A percentile compares a stretch with the other conserved stretches of the same genome.
These are phyloP conservation scores for Gadopsis bispinosus DNA, from an alignment of 2,797 vertebrate species.

Conservation along the genomic window DNA sequence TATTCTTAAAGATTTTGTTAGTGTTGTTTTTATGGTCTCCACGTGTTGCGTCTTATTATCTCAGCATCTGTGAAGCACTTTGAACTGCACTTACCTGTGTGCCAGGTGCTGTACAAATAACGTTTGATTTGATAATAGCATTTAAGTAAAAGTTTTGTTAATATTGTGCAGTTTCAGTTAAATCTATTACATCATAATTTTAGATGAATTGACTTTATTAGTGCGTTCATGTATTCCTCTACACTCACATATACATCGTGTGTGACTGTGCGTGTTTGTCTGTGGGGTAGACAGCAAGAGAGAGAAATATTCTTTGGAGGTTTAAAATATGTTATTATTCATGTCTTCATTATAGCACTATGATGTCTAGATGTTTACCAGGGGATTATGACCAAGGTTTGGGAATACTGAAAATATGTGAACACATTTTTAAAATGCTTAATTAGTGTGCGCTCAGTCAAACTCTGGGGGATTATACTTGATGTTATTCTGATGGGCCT, in stretches of 20 bases:
- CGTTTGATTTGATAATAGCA: not conserved
- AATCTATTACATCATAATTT: not conserved
- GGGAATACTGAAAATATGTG: slow-evolving; percentile 29
- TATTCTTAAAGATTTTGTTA: no score
- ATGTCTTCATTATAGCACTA: slow-evolving; percentile 15
- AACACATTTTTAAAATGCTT: slow-evolving; percentile 34
- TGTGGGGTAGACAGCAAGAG: not conserved
- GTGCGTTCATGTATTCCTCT: not conserved
- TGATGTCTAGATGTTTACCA: not conserved
- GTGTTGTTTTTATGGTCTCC: no score
- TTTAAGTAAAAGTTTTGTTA: not conserved
- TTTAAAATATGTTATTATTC: slow-evolving; percentile 15
- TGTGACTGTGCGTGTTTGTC: not conserved
- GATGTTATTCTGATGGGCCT: slow-evolving; percentile 26
- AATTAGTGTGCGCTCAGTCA: slow-evolving; percentile 49
- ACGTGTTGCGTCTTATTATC: no score
- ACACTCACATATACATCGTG: no score
- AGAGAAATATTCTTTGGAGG: not conserved
- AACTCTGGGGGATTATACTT: slow-evolving; percentile 28
- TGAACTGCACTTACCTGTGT: no score
- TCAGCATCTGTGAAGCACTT: no score
- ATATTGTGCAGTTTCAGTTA: not conserved
- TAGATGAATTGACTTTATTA: not conserved
- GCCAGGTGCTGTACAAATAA: no score
- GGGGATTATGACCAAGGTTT: slow-evolving; percentile 12